Evolutionary conservation across 2,113 vertebrate species (phyloP), one percentile per base, ranked within the genome.

Genomic region (Falcunculus frontatus): DNA sequence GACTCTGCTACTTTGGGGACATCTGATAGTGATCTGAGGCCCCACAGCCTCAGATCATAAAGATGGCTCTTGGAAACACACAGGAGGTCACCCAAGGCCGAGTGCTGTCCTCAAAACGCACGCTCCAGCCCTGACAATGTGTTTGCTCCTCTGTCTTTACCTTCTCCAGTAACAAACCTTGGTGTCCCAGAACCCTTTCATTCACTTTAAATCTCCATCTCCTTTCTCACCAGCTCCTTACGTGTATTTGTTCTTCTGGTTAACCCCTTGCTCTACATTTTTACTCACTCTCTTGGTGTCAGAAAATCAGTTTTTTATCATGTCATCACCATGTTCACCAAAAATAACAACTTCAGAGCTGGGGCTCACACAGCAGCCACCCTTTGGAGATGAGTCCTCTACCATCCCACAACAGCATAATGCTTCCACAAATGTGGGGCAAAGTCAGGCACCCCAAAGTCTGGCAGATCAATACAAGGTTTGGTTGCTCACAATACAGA

Each of bases 391-490:
- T n/a, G 47, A 68, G 44, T 19, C 91, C 30, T 52, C 5, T 79
- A 13, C 18, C 41, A 41, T 62, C 17, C 32, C 42, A 65, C n/a
- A 27, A 1, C 17, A 88, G 29, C 0, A 1, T 23, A 29, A 29
- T 11, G 20, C 35, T 83, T 33, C 46, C 41, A 64, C 33, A 64
- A 60, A 63, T 0, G 0, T 63, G 49, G n/a, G 44, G n/a, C 42
- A 44, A 47, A 74, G 29, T 10, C 52, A 65, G 46, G 29, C 49
- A 52, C 42, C 17, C 33, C n/a, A 32, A 35, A 52, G 6, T 17
- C 56, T 59, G 52, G 35, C 37, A 64, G 55, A 41, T 63, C 60
- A 41, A 1, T 12, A 13, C 0, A 0, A 60, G 37, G 22, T 20
- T 82, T 56, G 21, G 44, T 37, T 87, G 35, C 44, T 26, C 56